Percentiles rank a stretch among this genome's conserved stretches.
These are phyloP conservation scores for Tupaia chinensis DNA, from an alignment of 2,113 vertebrate genomes.

Conservation along the genomic window DNA sequence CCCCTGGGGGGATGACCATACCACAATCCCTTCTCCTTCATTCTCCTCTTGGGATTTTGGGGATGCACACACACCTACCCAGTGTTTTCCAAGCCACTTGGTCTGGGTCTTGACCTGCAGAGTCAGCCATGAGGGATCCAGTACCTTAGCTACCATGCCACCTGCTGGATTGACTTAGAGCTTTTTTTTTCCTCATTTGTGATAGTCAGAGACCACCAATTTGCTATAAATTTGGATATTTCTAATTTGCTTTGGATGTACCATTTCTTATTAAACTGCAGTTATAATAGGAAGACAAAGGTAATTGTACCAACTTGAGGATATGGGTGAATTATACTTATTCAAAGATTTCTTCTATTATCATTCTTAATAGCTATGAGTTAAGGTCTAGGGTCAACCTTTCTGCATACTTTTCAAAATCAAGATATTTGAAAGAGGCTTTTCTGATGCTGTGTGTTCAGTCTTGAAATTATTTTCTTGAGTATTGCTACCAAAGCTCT, in stretches of 20 bases:
- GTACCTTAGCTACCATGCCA: too few species aligned
- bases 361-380: slow-evolving; percentile 31
- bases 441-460: slow-evolving; percentile 50
- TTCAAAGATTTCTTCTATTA: slow-evolving; percentile 29
- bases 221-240: slow-evolving; percentile 10
- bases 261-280: slow-evolving; percentile 49
- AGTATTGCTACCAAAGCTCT: neutral
- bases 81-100: too few species aligned
- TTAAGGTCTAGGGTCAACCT: neutral
- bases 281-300: neutral
- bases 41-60: too few species aligned
- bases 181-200: neutral
- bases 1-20: too few species aligned
- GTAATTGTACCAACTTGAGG: neutral
- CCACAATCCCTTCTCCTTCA: too few species aligned
- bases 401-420: slow-evolving; percentile 36
- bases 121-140: too few species aligned
- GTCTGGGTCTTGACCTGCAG: too few species aligned
- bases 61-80: too few species aligned
- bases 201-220: neutral
- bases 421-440: neutral
- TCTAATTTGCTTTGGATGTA: neutral
- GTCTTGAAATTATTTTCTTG: slow-evolving; percentile 44
- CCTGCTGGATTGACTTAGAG: neutral
- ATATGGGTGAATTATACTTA: neutral